phyloP scores from a whole-genome alignment of 2,888 invertebrate species.

The Microctonus hyperodae region DNA sequence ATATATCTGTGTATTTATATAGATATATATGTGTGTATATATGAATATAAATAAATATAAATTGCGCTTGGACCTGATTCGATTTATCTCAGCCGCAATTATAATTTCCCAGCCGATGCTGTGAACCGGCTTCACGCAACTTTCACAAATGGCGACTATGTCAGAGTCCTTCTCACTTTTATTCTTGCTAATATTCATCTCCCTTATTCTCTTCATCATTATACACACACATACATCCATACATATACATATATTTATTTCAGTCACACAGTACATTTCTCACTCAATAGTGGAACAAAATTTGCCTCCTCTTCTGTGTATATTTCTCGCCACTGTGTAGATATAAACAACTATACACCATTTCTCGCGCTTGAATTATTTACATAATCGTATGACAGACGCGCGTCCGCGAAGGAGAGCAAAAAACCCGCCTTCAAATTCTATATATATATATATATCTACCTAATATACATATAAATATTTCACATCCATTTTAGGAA shows the following conservation, averaged over 20 bases:
- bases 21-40: not conserved
- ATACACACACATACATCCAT: not conserved
- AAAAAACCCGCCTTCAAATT: not conserved
- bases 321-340: constrained; percentile 5
- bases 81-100: constrained; percentile 30
- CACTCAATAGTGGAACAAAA: constrained; percentile 6
- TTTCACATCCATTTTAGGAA: no score
- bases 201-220: not conserved
- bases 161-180: constrained; percentile 14
- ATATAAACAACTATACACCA: no score
- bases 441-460: constrained; percentile 8
- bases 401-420: constrained; percentile 1
- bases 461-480: no score
- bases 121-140: constrained; percentile 35
- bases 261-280: not conserved
- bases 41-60: not conserved
- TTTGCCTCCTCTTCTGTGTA: constrained; percentile 10
- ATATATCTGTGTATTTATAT: no score
- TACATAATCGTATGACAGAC: constrained; percentile 15
- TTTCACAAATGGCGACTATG: constrained; percentile 34
- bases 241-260: not conserved
- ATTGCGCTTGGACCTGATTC: constrained; percentile 22
- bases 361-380: constrained; percentile 8
- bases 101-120: constrained; percentile 31
- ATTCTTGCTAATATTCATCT: not conserved